Evolutionary conservation across 1,140 invertebrate genomes (phyloP), one percentile per base, ranked within the genome.

Genomic region (Formica selysi): DNA sequence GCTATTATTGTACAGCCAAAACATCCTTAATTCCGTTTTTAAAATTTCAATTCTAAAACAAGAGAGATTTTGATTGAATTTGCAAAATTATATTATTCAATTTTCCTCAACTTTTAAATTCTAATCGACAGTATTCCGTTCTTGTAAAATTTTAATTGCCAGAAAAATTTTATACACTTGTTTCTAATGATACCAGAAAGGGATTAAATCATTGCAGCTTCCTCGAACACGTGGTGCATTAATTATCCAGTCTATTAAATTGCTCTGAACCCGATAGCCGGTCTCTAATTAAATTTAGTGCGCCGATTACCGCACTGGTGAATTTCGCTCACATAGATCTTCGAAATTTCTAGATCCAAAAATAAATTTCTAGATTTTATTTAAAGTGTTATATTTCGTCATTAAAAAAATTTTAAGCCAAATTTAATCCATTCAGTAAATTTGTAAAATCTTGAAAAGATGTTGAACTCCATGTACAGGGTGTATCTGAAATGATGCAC

Each of bases 201-300:
- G 13, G 6, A 7, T 78, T 65, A 16, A 78, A 78, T 65, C 3
- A 44, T 16, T 4, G 13, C 41, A 54, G 29, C 44, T n/a, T 57
- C n/a, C n/a, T 16, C 22, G 48, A 41, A 61, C 38, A 29, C 51
- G 67, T 73, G 78, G 16, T 8, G 36, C 51, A 44, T 81, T 73
- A 81, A 81, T 81, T 71, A 73, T 81, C n/a, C 67, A 57, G 36
- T 81, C 48, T 22, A 51, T 73, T 81, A 73, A 73, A 81, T 71
- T 81, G 22, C 78, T 57, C 11, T 51, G 65, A 22, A 44, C 32
- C 36, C n/a, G 78, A 26, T 44, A 19, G 67, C 19, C 65, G 67
- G 22, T 73, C 59, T 36, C 68, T 73, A 81, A 81, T 81, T 81
- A 71, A 81, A 70, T 81, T 81, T 71, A 61, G 22, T 11, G 5